Base-by-base conservation (phyloP, 2,113 vertebrate genomes). In the Micromys minutus region DNA sequence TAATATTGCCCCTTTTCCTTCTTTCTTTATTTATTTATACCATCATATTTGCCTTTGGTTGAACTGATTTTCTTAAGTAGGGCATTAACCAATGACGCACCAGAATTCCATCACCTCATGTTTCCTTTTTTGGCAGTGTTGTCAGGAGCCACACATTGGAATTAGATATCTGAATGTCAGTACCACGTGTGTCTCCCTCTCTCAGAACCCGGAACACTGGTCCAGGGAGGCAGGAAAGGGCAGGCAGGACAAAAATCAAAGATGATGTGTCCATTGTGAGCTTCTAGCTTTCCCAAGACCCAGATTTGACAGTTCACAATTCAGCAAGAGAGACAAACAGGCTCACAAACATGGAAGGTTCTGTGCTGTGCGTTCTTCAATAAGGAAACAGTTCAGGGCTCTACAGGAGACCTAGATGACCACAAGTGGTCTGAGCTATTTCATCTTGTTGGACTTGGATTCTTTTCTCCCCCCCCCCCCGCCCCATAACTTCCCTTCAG, bases 311-410 rank as follows among this genome's bases (percentile, higher is more conserved):
- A 94, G 45, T 61, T 93, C 39, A 85, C 0, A 83, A 83, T 95
- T 95, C 39, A 81, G 89, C 29, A 17, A 57, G 67, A 50, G 8
- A 10, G 36, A 50, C 36, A 55, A 12, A 47, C n/a, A 81, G 34
- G 36, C 52, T 8, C n/a, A 63, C 24, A 45, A 47, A 7, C 0
- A 10, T 29, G 4, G 21, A 80, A 47, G 45, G 59, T 47, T 45
- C n/a, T 3, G 2, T 7, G 11, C 7, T 22, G 4, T 80, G 50
- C 24, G 0, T 36, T 81, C 6, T 50, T 7, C n/a, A 5, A 1
- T 3, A 10, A 15, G 22, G 69, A 57, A 75, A 84, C 29, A 52
- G 34, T 61, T 13, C 7, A 0, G 39, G 31, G 31, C n/a, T 5
- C n/a, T 67, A 10, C 42, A 3, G 74, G 69, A 16, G 22, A 7